A percentile compares a stretch with the other conserved stretches of the same genome.
Conservation (phyloP, 2,797 vertebrate genomes). For the Channa striata region DNA sequence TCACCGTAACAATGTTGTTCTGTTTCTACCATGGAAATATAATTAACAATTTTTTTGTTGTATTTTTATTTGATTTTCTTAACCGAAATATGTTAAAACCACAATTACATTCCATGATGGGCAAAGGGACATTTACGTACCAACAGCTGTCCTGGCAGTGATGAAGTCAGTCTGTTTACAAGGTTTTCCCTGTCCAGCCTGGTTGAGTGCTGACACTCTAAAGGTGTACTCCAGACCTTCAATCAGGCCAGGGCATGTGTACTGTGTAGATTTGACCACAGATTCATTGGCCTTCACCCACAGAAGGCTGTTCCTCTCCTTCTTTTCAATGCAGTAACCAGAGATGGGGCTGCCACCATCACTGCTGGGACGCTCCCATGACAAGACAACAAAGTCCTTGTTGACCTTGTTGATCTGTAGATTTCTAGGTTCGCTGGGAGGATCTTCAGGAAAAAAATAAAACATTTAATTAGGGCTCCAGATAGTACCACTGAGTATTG, state of each 20-base stretch:
- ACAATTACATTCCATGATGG: neutral
- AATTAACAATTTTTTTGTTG: neutral
- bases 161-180: constrained; percentile 97
- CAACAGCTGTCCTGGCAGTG: constrained; percentile 93
- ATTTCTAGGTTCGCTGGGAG: constrained; percentile 95
- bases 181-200: constrained; percentile 95
- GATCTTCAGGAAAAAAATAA: constrained; percentile 80
- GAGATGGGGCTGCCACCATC: constrained; percentile 96
- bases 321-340: constrained; percentile 95
- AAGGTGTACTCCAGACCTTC: constrained; percentile 98
- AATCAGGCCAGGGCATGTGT: constrained; percentile 91
- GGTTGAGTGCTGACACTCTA: constrained; percentile 94
- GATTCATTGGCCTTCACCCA: constrained; percentile 96
- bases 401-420: constrained; percentile 92
- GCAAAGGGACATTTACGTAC: constrained; percentile 73
- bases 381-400: constrained; percentile 94
- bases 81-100: neutral
- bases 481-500: too few relatives aligned
- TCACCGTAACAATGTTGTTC: too few relatives aligned
- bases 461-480: neutral
- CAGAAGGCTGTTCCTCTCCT: constrained; percentile 97
- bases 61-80: neutral
- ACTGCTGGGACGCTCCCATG: constrained; percentile 92
- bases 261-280: constrained; percentile 91
- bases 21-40: neutral